Conservation (phyloP, 1,140 invertebrate species). For the Polypedilum pembai region DNA sequence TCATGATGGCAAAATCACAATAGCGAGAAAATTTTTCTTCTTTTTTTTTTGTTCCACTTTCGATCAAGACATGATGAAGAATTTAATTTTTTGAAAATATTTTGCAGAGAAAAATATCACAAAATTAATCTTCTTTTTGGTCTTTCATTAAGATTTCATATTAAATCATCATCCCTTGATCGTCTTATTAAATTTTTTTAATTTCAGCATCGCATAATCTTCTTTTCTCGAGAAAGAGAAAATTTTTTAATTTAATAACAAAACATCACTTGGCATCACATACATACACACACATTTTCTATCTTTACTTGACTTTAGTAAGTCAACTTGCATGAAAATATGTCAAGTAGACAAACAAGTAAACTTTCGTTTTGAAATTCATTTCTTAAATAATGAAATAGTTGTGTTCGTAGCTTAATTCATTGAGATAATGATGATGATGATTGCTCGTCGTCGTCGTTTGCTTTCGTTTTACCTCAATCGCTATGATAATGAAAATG, state of each 20-base stretch:
- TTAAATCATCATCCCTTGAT: no score
- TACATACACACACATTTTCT: no score
- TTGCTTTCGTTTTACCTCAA: background rate
- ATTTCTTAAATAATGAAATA: slow-evolving; percentile 2
- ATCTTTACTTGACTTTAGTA: background rate
- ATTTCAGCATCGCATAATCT: no score
- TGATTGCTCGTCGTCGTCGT: background rate
- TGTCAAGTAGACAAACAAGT: background rate
- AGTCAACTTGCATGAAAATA: no score
- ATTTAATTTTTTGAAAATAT: no score
- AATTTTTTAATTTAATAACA: no score
- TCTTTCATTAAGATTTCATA: no score
- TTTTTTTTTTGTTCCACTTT: background rate
- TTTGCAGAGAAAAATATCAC: no score
- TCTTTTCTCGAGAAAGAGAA: no score
- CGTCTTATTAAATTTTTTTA: no score
- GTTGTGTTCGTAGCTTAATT: background rate
- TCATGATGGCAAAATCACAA: slow-evolving; percentile 9
- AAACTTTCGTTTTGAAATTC: background rate
- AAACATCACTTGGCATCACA: no score
- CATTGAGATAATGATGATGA: background rate
- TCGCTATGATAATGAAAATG: background rate
- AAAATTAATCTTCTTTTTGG: no score
- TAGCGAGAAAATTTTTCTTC: background rate
- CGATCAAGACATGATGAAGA: background rate